A percentile compares a stretch with the other conserved stretches of the same genome.
Conservation (phyloP, 2,113 vertebrate species). For the Lasiurus borealis region DNA sequence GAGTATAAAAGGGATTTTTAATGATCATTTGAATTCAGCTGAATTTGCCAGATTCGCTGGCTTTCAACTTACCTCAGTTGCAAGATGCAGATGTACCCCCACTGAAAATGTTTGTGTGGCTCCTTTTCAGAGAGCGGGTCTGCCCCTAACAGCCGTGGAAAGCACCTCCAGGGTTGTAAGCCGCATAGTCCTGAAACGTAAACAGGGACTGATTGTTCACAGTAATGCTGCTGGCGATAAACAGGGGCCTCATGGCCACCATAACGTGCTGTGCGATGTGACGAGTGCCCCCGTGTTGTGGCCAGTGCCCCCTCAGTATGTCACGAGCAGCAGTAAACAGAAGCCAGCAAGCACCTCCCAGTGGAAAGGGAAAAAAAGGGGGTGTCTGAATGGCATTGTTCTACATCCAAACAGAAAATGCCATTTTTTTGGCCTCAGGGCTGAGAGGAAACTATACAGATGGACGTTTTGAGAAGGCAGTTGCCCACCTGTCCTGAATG, state of each 20-base stretch:
- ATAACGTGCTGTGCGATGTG: not conserved
- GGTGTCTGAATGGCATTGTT: not conserved
- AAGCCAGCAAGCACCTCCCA: not conserved
- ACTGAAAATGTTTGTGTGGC: not conserved
- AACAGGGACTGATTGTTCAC: not conserved
- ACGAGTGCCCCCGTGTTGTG: no score
- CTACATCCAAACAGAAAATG: conserved; percentile 60
- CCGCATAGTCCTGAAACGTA: not conserved
- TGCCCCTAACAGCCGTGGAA: not conserved
- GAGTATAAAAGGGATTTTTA: not conserved
- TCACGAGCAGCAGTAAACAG: not conserved
- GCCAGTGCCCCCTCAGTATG: not conserved
- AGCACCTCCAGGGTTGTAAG: not conserved
- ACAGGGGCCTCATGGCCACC: fast-evolving
- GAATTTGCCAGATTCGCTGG: not conserved
- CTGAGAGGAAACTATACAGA: conserved; percentile 72
- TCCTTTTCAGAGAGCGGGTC: not conserved
- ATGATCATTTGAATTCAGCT: not conserved
- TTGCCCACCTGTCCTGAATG: conserved; percentile 64
- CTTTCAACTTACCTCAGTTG: not conserved
- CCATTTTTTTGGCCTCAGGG: conserved; percentile 71
- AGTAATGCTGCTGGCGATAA: not conserved
- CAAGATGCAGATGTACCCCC: not conserved
- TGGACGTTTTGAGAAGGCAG: conserved; percentile 73
- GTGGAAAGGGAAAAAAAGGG: not conserved